Percentiles rank a stretch among this genome's conserved stretches.
phyloP scores from a whole-genome alignment of 53 echinoderm and acorn worm species.

The Luidia sarsii region DNA sequence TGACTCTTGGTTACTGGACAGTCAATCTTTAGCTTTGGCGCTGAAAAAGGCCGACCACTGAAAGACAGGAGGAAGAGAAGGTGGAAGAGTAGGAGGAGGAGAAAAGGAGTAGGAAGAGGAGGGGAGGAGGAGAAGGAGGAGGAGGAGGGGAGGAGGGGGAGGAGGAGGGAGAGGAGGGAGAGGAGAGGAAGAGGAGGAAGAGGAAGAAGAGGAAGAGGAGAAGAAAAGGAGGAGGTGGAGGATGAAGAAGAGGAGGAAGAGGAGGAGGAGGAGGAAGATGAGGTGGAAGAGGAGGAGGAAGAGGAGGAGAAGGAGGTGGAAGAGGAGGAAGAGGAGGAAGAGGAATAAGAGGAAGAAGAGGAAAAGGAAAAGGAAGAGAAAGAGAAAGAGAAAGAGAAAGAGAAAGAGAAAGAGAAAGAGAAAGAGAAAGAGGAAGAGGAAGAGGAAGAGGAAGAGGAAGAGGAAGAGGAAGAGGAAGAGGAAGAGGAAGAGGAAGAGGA shows the following conservation, averaged over 20 bases:
- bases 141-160: neutral
- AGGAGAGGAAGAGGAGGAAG: neutral
- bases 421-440: too few species aligned
- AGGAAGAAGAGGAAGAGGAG: neutral
- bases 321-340: neutral
- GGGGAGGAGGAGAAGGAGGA: neutral
- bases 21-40: neutral
- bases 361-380: too few species aligned
- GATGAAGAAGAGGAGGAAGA: neutral
- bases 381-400: too few species aligned
- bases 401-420: too few species aligned
- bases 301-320: neutral
- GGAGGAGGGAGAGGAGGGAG: neutral
- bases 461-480: too few species aligned
- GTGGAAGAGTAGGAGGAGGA: too few species aligned
- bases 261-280: neutral
- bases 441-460: too few species aligned
- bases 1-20: neutral
- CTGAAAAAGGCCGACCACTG: slow-evolving; percentile 4
- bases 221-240: neutral
- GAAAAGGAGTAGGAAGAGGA: too few species aligned
- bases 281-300: neutral
- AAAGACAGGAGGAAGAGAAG: neutral
- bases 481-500: too few species aligned
- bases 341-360: too few species aligned